A percentile compares a stretch with the other conserved stretches of the same genome.
Evolutionary conservation across 2,797 vertebrate species (phyloP).

Genomic region (Scolopax rusticola): DNA sequence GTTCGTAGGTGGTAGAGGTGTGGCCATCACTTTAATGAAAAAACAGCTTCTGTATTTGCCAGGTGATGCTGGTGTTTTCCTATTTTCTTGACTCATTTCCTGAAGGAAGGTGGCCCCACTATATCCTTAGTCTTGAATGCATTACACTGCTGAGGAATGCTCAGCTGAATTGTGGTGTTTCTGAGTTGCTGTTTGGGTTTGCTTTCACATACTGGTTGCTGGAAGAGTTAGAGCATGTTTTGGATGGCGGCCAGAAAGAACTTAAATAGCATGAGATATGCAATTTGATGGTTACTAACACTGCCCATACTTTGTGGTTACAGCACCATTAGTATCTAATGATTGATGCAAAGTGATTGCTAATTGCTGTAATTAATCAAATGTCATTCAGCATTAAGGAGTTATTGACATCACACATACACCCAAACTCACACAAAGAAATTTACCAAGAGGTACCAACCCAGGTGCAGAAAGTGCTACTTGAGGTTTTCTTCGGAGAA

Average conservation of each 20-base stretch:
- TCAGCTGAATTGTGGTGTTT: not conserved
- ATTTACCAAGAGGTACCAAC: not conserved
- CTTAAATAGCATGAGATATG: not conserved
- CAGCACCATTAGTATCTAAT: not conserved
- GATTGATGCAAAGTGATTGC: not conserved
- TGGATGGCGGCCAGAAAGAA: not conserved
- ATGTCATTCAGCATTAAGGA: not conserved
- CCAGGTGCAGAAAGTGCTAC: not conserved
- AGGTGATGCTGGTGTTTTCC: not conserved
- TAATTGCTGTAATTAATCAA: slow-evolving; percentile 43
- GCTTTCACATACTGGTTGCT: not conserved
- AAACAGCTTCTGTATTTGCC: not conserved
- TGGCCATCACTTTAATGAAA: not conserved
- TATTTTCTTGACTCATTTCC: not conserved
- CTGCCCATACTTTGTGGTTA: not conserved
- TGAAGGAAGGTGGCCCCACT: not conserved
- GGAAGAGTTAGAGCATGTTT: not conserved
- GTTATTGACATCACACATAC: not conserved
- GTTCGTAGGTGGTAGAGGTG: not conserved
- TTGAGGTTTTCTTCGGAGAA: not conserved
- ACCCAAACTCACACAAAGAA: not conserved
- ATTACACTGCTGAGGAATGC: not conserved
- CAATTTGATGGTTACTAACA: not conserved
- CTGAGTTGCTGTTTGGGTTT: not conserved
- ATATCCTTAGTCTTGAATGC: not conserved